Evolutionary conservation across 1,140 invertebrate species (phyloP).

Genomic region (Drosophila willistoni): DNA sequence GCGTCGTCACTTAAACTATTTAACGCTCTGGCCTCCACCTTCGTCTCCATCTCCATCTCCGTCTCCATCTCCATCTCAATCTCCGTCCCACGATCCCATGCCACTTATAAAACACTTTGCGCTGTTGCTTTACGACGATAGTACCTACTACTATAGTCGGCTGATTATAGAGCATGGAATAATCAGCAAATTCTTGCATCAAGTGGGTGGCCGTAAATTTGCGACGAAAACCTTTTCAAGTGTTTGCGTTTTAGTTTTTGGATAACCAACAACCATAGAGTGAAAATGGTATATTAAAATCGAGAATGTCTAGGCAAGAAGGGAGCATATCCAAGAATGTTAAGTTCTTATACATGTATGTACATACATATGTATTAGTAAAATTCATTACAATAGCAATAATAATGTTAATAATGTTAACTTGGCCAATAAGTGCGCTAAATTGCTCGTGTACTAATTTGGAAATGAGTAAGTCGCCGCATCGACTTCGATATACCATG

Average conservation of each 20-base stretch:
- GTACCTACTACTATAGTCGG: slow-evolving; percentile 11
- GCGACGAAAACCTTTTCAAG: slow-evolving; percentile 12
- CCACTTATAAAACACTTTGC: slow-evolving; percentile 65
- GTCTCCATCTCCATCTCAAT: neutral
- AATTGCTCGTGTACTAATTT: no score
- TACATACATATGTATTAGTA: no score
- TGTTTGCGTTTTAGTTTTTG: neutral
- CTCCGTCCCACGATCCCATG: slow-evolving; percentile 19
- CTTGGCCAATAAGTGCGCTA: no score
- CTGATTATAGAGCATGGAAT: slow-evolving; percentile 32
- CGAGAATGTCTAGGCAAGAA: no score
- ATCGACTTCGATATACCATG: no score
- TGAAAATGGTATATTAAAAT: no score
- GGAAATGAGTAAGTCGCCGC: no score
- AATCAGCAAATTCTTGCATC: slow-evolving; percentile 65
- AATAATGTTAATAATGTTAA: no score
- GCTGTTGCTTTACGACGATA: slow-evolving; percentile 60
- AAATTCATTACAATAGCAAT: no score
- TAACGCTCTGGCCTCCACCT: slow-evolving; percentile 52
- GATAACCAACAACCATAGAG: neutral
- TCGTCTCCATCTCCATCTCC: no score
- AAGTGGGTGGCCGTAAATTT: neutral
- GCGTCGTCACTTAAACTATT: slow-evolving; percentile 63
- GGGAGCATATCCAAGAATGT: no score
- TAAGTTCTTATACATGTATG: no score